Conservation (phyloP, 2,113 vertebrate species). For the Corynorhinus townsendii region DNA sequence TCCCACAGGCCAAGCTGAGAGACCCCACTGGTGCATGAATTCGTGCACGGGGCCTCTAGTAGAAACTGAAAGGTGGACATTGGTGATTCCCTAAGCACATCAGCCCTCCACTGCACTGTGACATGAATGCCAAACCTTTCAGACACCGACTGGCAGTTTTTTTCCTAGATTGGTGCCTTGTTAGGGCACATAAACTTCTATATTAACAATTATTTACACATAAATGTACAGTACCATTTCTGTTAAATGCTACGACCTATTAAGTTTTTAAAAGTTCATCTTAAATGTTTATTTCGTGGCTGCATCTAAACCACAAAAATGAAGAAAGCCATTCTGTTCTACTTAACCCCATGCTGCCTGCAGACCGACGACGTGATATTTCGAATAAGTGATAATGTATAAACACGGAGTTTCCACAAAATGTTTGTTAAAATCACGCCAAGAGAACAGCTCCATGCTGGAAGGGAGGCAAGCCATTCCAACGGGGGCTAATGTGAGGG, state of each 20-base stretch:
- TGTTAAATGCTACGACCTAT: background rate
- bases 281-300: background rate
- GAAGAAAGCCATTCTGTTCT: slow-evolving; percentile 56
- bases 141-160: background rate
- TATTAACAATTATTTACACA: background rate
- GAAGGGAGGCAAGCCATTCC: slow-evolving; percentile 69
- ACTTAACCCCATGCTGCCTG: slow-evolving; percentile 65
- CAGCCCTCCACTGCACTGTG: background rate
- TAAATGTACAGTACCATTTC: slow-evolving; percentile 24
- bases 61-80: slow-evolving; percentile 21
- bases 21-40: too few relatives aligned
- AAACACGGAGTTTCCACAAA: slow-evolving; percentile 62
- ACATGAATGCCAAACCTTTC: background rate
- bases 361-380: slow-evolving; percentile 34
- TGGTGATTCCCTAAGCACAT: slow-evolving; percentile 38
- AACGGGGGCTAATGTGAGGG: slow-evolving; percentile 49
- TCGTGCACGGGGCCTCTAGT: too few relatives aligned
- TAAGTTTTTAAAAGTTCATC: slow-evolving; percentile 38
- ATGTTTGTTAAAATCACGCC: slow-evolving; percentile 66
- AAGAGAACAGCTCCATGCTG: slow-evolving; percentile 67
- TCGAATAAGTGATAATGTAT: slow-evolving; percentile 39
- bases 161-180: background rate
- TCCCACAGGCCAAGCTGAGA: too few relatives aligned
- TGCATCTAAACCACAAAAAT: background rate
- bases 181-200: background rate